These are phyloP conservation scores for Puma concolor DNA, from an alignment of 2,113 vertebrate genomes.

Conservation along the genomic window DNA sequence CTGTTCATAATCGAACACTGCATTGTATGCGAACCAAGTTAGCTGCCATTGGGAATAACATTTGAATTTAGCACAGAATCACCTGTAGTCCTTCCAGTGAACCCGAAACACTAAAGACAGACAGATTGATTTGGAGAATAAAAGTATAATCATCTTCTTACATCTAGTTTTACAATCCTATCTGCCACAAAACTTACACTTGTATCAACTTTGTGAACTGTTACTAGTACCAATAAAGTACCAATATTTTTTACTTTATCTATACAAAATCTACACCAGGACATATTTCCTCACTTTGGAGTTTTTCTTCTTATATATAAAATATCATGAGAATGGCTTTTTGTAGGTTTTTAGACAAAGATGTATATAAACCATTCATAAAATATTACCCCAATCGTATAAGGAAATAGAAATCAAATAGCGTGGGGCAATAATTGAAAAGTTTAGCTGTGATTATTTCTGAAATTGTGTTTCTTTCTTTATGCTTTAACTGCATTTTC, in stretches of 20 bases:
- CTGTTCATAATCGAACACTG: neutral
- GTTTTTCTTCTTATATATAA: neutral
- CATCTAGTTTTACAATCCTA: neutral
- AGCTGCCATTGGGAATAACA: neutral
- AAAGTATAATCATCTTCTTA: neutral
- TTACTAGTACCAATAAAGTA: neutral
- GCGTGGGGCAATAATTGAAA: neutral
- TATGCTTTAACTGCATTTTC: neutral
- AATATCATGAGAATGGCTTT: neutral
- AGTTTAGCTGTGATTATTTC: neutral
- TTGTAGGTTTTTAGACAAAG: neutral
- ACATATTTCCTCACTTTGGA: neutral
- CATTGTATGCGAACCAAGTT: accelerated
- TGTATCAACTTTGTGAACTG: neutral
- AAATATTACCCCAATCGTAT: neutral
- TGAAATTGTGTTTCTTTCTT: neutral
- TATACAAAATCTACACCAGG: neutral
- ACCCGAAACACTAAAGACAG: neutral
- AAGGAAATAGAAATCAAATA: constrained; percentile 28
- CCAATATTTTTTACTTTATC: neutral
- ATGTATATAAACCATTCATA: neutral
- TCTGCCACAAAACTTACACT: neutral
- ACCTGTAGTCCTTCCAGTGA: neutral
- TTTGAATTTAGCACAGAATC: neutral
- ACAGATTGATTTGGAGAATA: neutral